These are phyloP conservation scores for Murina feae DNA, from an alignment of 2,113 vertebrate genomes.

Conservation along the genomic window DNA sequence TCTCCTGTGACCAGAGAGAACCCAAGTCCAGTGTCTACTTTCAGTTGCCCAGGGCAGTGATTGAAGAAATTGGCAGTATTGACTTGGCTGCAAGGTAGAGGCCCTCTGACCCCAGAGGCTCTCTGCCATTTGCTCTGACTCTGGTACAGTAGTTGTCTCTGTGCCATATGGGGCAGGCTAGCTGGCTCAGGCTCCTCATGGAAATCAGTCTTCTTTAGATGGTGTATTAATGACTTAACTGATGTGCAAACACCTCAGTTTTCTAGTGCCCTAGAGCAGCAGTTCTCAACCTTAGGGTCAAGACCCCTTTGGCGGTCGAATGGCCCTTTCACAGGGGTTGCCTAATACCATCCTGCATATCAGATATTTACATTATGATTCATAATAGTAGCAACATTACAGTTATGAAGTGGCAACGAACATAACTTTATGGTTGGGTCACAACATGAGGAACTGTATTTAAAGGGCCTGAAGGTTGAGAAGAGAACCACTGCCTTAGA, in stretches of 20 bases:
- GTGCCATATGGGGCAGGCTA: neutral
- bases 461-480: no score
- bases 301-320: no score
- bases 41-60: neutral
- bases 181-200: slow-evolving; percentile 11
- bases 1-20: neutral
- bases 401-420: no score
- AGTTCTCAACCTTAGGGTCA: no score
- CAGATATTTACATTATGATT: no score
- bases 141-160: neutral
- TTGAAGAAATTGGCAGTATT: neutral
- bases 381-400: no score
- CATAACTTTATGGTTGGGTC: no score
- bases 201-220: slow-evolving; percentile 64
- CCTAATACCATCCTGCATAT: no score
- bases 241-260: slow-evolving; percentile 57
- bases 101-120: neutral
- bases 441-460: no score
- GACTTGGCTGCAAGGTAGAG: neutral
- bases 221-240: slow-evolving; percentile 63
- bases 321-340: no score
- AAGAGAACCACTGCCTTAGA: no score
- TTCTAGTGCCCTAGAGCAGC: neutral
- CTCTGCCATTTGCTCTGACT: neutral
- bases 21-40: neutral